Base-by-base conservation (phyloP, 2,888 invertebrate species). In the Eristalinus sepulchralis region DNA sequence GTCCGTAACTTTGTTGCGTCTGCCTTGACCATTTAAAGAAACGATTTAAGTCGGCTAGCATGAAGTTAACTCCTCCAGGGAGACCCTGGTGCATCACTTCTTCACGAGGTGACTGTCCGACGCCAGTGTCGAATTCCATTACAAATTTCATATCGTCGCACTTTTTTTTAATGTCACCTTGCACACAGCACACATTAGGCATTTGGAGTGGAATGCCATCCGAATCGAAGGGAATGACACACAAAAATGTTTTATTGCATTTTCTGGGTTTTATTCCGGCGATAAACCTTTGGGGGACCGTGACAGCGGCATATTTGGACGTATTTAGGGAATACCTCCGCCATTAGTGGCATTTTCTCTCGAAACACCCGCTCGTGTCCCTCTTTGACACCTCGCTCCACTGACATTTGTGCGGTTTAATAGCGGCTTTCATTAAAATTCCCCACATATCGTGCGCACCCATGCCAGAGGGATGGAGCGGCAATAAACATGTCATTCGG, bases 401-500 rank as follows among this genome's bases (percentile, higher is more conserved):
- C 24, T 67, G 39, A 20, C 71, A 11, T 10, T 67, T 20, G 39
- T 73, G 68, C 33, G 64, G 55, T 71, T 84, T 75, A 71, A 62
- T 67, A 60, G 75, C 59, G 53, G n/a, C 75, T 80, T 80, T 63
- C 79, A 79, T 72, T 79, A 59, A 67, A 76, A 79, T 75, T 70
- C 53, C 36, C 59, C 33, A 57, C 57, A 24, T 27, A 27, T 27
- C 57, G 24, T 27, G 57, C 4, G 8, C 57, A 24, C 57, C 24
- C 13, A 2, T 11, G 57, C 24, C 57, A 57, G 59, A 66, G 62
- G 33, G 75, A 17, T 47, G 47, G 47, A 47, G 4, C 47, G 34
- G 59, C 53, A 63, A 39, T 85, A 81, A 73, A 85, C 72, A 68
- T 81, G 27, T 85, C 85, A 82, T 82, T 77, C 60, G n/a, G 17